Conservation (phyloP, 2,888 invertebrate species). For the Anticlea derivata region DNA sequence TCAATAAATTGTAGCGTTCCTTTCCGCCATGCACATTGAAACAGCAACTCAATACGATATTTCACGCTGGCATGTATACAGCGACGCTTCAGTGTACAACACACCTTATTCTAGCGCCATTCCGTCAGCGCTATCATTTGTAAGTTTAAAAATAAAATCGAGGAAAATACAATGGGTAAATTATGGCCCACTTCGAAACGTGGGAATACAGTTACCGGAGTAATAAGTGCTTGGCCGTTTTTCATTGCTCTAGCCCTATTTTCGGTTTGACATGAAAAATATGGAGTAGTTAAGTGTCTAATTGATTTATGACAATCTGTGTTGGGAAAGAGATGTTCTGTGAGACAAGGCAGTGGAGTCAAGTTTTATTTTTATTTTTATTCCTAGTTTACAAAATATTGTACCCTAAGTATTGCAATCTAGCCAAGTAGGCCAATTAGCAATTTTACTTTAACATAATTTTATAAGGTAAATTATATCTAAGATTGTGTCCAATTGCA, state of each 20-base stretch:
- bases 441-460: no score
- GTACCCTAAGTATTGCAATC: no score
- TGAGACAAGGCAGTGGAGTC: no score
- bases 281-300: not conserved
- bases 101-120: constrained; percentile 12
- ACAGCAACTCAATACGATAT: no score
- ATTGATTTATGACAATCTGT: constrained; percentile 3
- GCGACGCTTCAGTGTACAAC: constrained; percentile 1
- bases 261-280: not conserved
- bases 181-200: constrained; percentile 17
- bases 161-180: constrained; percentile 23
- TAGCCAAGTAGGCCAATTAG: no score
- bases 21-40: no score
- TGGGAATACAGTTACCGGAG: constrained; percentile 4
- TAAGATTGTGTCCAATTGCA: no score
- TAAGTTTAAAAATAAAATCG: constrained; percentile 23
- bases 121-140: constrained; percentile 21
- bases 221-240: not conserved
- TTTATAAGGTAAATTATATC: no score
- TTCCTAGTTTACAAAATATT: no score
- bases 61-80: not conserved
- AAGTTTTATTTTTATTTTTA: no score
- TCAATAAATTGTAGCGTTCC: no score
- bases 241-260: not conserved
- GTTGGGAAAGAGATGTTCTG: no score